A percentile compares a stretch with the other conserved stretches of the same genome.
These are phyloP conservation scores for Phorcus lineatus DNA, from an alignment of 2,888 invertebrate genomes.

Conservation along the genomic window DNA sequence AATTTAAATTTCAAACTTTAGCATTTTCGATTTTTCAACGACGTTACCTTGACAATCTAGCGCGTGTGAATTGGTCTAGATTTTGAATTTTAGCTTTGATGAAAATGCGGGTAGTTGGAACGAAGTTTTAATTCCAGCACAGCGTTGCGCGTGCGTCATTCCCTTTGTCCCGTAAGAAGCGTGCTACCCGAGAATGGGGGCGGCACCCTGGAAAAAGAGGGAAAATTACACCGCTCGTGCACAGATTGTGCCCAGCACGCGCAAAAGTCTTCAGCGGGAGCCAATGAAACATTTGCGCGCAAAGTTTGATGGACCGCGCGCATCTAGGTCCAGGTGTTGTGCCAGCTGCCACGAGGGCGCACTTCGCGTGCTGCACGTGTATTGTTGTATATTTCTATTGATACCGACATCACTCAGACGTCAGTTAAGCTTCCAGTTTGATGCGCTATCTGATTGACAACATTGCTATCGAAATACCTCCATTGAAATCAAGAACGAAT, in stretches of 20 bases:
- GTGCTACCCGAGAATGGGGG: neutral
- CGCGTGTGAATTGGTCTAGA: neutral
- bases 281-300: neutral
- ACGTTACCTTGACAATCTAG: neutral
- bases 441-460: neutral
- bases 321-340: neutral
- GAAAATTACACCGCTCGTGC: neutral
- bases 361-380: conserved; percentile 3
- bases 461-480: neutral
- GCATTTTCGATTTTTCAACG: neutral
- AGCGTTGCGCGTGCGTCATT: neutral
- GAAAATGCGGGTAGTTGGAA: neutral
- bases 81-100: neutral
- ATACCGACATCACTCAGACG: neutral
- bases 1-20: too few species aligned
- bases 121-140: neutral
- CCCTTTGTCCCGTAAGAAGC: neutral
- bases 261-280: neutral
- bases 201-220: neutral
- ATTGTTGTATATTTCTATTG: conserved; percentile 5
- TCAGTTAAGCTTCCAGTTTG: neutral
- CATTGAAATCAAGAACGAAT: neutral
- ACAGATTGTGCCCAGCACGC: conserved; percentile 9
- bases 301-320: conserved; percentile 1
- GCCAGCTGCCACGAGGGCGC: neutral